These are phyloP conservation scores for Gymnothorax javanicus DNA, from an alignment of 2,797 vertebrate genomes.

Conservation along the genomic window DNA sequence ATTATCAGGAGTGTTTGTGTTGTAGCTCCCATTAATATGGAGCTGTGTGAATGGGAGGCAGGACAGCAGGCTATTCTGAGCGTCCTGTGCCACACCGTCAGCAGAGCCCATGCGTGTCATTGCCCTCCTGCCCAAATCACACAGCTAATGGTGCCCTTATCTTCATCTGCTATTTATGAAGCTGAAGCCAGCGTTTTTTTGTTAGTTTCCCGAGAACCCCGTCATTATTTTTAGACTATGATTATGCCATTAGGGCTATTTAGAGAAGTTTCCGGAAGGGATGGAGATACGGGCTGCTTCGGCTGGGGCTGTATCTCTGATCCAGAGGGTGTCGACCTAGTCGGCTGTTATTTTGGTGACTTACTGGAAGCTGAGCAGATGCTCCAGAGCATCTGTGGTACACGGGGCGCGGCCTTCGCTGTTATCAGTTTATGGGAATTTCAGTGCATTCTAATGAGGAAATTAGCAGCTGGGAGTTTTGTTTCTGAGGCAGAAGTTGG, in stretches of 20 bases:
- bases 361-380: conserved; percentile 68
- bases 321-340: conserved; percentile 67
- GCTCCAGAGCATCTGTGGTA: not conserved
- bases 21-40: not conserved
- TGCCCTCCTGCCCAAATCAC: not conserved
- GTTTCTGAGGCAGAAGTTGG: not conserved
- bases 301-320: conserved; percentile 45
- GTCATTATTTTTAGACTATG: not conserved
- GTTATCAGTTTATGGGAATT: not conserved
- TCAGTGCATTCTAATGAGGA: not conserved
- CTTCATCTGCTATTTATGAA: not conserved
- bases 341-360: conserved; percentile 45
- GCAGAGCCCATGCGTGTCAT: not conserved
- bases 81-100: not conserved
- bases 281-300: not conserved
- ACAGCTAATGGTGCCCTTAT: not conserved
- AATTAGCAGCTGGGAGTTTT: not conserved
- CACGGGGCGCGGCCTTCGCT: not conserved
- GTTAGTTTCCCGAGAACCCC: not conserved
- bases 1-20: not conserved
- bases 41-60: not conserved
- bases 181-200: not conserved
- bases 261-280: not conserved
- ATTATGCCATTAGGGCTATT: not conserved
- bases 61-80: not conserved